Percentiles rank a stretch among this genome's conserved stretches.
Evolutionary conservation across 2,797 vertebrate species (phyloP).

Genomic region (Gila robusta): DNA sequence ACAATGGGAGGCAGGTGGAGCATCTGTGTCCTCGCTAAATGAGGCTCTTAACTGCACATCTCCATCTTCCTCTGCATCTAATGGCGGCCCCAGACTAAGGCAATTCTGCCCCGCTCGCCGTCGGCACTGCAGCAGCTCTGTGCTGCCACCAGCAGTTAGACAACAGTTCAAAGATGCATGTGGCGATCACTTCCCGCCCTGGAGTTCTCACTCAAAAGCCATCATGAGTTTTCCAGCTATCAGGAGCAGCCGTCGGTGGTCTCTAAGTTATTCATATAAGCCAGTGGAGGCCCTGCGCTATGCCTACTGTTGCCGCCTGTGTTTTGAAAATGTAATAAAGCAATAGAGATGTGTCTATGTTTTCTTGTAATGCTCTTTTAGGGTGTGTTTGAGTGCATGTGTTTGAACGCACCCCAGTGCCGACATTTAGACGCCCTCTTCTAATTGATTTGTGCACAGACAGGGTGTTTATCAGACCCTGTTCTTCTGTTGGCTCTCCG

Average conservation of each 20-base stretch:
- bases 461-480: constrained; percentile 59
- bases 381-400: constrained; percentile 14
- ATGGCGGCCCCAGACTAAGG: constrained; percentile 57
- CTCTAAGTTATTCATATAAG: constrained; percentile 60
- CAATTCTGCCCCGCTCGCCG: constrained; percentile 57
- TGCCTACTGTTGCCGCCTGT: constrained; percentile 33
- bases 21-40: constrained; percentile 47
- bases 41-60: constrained; percentile 63
- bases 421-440: constrained; percentile 42
- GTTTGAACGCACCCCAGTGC: constrained; percentile 37
- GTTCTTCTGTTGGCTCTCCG: constrained; percentile 59
- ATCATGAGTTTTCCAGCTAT: constrained; percentile 48
- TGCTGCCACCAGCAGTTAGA: constrained; percentile 61
- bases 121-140: constrained; percentile 56
- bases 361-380: constrained; percentile 22
- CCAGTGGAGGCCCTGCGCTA: constrained; percentile 45
- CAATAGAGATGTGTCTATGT: constrained; percentile 41
- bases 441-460: constrained; percentile 68
- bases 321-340: constrained; percentile 43
- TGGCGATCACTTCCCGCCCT: constrained; percentile 47
- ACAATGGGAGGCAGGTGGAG: constrained; percentile 49
- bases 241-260: constrained; percentile 48
- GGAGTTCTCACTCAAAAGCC: constrained; percentile 58
- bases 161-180: constrained; percentile 54
- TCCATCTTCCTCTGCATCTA: constrained; percentile 53